Evolutionary conservation across 2,888 invertebrate species (phyloP).

Genomic region (Pseudococcus viburni): DNA sequence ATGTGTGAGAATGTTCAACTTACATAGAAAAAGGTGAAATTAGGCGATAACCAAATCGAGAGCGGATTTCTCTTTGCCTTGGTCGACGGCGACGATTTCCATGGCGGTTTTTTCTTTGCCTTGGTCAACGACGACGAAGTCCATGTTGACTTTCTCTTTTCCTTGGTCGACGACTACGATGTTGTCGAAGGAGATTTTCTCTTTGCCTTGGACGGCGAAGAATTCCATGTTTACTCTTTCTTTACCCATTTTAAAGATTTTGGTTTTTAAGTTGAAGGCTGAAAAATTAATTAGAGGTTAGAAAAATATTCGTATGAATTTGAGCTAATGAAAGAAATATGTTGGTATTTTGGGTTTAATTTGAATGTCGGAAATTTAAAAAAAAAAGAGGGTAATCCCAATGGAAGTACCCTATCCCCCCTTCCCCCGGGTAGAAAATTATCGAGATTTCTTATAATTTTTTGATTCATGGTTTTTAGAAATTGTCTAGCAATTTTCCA

Average conservation of each 20-base stretch:
- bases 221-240: constrained; percentile 27
- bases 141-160: constrained; percentile 18
- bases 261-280: constrained; percentile 9
- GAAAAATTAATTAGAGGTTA: background rate
- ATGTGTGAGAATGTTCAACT: background rate
- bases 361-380: too few species aligned
- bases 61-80: constrained; percentile 44
- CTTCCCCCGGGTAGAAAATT: too few species aligned
- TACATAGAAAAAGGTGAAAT: background rate
- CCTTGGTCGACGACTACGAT: constrained; percentile 36
- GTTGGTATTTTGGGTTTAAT: too few species aligned
- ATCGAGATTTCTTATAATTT: too few species aligned
- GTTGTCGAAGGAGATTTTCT: constrained; percentile 53
- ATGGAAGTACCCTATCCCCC: too few species aligned
- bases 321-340: too few species aligned
- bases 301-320: background rate
- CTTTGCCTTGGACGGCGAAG: constrained; percentile 52
- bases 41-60: constrained; percentile 32
- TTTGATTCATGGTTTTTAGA: too few species aligned
- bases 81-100: constrained; percentile 26
- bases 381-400: too few species aligned
- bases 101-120: constrained; percentile 41
- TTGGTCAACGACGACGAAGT: constrained; percentile 34
- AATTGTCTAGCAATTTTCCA: too few species aligned
- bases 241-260: constrained; percentile 40